phyloP scores from a whole-genome alignment of 2,113 vertebrate species.

The Jaculus jaculus region DNA sequence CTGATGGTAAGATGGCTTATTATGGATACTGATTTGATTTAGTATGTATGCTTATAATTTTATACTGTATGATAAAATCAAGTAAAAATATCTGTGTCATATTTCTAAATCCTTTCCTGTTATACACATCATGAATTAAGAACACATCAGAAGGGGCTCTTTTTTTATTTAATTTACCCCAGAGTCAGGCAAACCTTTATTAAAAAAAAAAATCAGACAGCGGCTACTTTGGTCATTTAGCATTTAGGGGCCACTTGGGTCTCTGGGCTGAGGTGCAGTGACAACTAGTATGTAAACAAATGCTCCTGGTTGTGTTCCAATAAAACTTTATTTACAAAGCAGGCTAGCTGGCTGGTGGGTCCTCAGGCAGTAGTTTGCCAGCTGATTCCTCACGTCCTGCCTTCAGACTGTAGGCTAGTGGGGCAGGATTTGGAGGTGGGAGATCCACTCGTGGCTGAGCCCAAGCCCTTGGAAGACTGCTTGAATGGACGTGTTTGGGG shows the following conservation, averaged over 20 bases:
- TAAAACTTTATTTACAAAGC: slow-evolving; percentile 29
- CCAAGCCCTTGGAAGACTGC: neutral
- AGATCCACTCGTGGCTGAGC: neutral
- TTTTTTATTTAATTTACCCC: neutral
- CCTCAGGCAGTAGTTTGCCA: neutral
- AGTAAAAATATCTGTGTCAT: neutral
- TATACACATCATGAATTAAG: fast-evolving
- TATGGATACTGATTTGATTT: neutral
- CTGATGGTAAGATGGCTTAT: neutral
- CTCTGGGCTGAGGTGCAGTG: neutral
- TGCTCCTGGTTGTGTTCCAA: neutral
- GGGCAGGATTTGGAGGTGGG: no score
- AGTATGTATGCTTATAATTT: neutral
- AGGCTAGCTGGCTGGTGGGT: neutral
- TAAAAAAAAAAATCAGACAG: neutral
- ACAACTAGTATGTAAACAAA: neutral
- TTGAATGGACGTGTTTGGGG: neutral
- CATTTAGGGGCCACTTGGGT: no score
- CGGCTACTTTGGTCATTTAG: no score
- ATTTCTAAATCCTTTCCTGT: neutral
- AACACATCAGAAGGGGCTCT: neutral
- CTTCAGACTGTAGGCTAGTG: fast-evolving
- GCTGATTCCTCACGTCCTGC: neutral
- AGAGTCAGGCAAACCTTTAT: neutral
- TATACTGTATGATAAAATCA: neutral